Evolutionary conservation across 92 coral and sea anemone species (phyloP), one percentile per base, ranked within the genome.

Genomic region (Zoanthus sociatus): DNA sequence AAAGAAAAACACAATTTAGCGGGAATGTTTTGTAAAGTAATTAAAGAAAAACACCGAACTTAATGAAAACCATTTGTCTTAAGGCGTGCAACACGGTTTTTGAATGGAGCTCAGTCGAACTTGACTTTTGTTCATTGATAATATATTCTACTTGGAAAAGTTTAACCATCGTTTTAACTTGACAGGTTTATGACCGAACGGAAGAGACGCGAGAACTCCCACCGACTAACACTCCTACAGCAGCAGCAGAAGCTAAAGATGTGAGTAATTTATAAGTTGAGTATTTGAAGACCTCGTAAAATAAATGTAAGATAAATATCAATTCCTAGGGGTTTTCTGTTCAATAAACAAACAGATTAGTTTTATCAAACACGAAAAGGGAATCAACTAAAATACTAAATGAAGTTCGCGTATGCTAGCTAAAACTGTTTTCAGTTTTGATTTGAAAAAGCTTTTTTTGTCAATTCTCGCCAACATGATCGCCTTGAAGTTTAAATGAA

Each of bases 111-210:
- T 15, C 17, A 16, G 3, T 63, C 30, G 9, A 63, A 63, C 9
- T 17, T 7, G 6, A n/a, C 69, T 18, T 16, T 63, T 16, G 30
- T 51, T 50, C 31, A 3, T 26, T 10, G 7, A 31, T 10, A 30
- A 30, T 16, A 21, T 69, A 9, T 30, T 31, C 46, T 69, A 30
- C 74, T 31, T 12, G 5, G 11, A 9, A 69, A 30, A 13, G 31
- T 10, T 64, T 12, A 37, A 3, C 16, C 21, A 60, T 4, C 8
- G n/a, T 17, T 46, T 50, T 81, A 17, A 61, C 3, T 81, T 64
- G 44, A 48, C 93, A 96, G 99, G 98, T 96, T 44, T 96, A 93
- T 67, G 99, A 97, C 78, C 90, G 99, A 32, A 93, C 98, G 0
- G 98, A 97, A 37, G 93, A 91, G n/a, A 94, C 95, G 47, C 91